Evolutionary conservation across 2,888 invertebrate genomes (phyloP).

Genomic region (Sesia bembeciformis): DNA sequence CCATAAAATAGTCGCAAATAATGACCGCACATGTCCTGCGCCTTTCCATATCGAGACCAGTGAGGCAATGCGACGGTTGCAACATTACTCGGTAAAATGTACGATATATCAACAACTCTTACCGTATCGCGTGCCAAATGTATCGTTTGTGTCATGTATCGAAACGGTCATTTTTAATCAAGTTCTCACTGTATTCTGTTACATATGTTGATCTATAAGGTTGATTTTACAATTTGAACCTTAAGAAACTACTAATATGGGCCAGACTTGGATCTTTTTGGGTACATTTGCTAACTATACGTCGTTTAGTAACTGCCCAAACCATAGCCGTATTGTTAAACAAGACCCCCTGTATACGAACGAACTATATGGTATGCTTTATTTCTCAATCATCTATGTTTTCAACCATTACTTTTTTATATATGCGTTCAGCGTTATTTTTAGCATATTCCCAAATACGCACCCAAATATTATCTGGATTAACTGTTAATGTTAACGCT

Average conservation of each 20-base stretch:
- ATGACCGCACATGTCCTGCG: not conserved
- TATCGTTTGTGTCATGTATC: no score
- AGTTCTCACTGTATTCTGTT: no score
- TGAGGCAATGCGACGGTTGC: slow-evolving; percentile 10
- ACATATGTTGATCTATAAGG: no score
- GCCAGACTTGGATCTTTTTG: no score
- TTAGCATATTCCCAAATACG: slow-evolving; percentile 41
- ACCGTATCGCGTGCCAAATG: not conserved
- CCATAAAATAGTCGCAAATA: not conserved
- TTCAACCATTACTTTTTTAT: slow-evolving; percentile 24
- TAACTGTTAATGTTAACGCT: slow-evolving; percentile 41
- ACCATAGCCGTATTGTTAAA: no score
- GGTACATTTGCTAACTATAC: no score
- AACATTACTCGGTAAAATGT: slow-evolving; percentile 10
- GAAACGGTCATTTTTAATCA: no score
- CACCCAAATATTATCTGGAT: slow-evolving; percentile 50
- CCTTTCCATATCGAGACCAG: slow-evolving; percentile 4
- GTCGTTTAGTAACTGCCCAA: no score
- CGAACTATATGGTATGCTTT: no score
- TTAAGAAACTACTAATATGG: no score
- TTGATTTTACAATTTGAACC: no score
- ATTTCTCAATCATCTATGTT: not conserved
- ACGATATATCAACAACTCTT: slow-evolving; percentile 9
- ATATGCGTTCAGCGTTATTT: slow-evolving; percentile 30
- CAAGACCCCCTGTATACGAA: no score